Percentiles rank a stretch among this genome's conserved stretches.
Evolutionary conservation across 2,113 vertebrate genomes (phyloP).

Genomic region (Formicarius rufipectus): DNA sequence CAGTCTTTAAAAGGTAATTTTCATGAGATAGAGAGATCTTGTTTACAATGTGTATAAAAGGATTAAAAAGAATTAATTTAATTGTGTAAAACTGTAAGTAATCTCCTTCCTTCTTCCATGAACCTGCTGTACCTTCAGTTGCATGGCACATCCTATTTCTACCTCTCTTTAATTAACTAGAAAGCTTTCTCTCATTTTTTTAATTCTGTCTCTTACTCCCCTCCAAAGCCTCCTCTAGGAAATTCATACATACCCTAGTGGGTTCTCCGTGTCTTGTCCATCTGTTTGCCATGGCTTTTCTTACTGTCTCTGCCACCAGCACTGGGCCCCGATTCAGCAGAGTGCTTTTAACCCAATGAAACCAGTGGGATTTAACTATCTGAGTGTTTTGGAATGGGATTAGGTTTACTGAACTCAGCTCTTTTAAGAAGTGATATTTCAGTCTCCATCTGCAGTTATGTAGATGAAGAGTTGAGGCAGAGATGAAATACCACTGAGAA

Average conservation of each 20-base stretch:
- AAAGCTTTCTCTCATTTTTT: conserved; percentile 32
- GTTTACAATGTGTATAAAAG: conserved; percentile 64
- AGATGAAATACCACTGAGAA: not conserved
- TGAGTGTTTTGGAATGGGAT: conserved; percentile 6
- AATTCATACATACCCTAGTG: not conserved
- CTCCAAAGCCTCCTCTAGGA: not conserved
- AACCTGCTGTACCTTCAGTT: not conserved
- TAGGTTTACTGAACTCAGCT: not conserved
- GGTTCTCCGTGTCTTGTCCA: not conserved
- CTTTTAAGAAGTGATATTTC: not conserved
- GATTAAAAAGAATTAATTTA: conserved; percentile 74
- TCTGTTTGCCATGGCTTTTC: not conserved
- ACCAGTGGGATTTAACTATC: not conserved
- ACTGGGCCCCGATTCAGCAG: not conserved
- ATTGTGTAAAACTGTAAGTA: conserved; percentile 68
- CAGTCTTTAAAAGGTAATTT: conserved; percentile 68
- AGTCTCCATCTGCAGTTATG: not conserved
- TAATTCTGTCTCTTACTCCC: not conserved
- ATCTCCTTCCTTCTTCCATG: conserved; percentile 55
- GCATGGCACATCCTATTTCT: conserved; percentile 13
- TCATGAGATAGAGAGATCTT: conserved; percentile 52
- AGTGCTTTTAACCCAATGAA: conserved; percentile 15
- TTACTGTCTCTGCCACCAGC: not conserved
- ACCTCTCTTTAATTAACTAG: conserved; percentile 38
- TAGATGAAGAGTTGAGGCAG: not conserved